Percentiles rank a stretch among this genome's conserved stretches.
These are phyloP conservation scores for Spatulosminthurus flaviceps DNA, from an alignment of 2,888 invertebrate genomes.

Conservation along the genomic window DNA sequence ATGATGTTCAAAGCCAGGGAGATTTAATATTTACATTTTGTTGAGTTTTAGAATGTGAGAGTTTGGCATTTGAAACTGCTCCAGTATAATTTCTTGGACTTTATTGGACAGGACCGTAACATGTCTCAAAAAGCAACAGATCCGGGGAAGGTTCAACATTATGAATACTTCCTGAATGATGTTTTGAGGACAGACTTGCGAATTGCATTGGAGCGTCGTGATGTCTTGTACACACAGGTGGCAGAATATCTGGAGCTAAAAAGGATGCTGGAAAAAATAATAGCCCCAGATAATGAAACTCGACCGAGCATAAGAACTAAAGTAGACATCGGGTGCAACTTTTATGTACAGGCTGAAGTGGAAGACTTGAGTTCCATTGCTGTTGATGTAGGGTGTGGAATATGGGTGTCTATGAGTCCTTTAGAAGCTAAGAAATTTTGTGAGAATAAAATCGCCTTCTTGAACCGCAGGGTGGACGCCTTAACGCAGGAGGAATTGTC, in stretches of 20 bases:
- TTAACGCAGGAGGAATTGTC: constrained; percentile 75
- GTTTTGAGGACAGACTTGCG: constrained; percentile 78
- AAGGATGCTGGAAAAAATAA: constrained; percentile 74
- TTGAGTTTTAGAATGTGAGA: too few species aligned
- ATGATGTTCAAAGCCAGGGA: too few species aligned
- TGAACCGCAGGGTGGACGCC: constrained; percentile 73
- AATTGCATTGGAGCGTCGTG: constrained; percentile 69
- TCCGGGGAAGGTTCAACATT: constrained; percentile 68
- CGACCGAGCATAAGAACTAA: constrained; percentile 65
- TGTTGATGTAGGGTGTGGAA: constrained; percentile 79
- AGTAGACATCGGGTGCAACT: constrained; percentile 84
- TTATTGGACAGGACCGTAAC: too few species aligned
- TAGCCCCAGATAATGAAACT: background rate
- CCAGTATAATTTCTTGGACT: too few species aligned
- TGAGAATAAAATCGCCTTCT: constrained; percentile 74
- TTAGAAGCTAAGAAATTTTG: constrained; percentile 78
- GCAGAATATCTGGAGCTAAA: constrained; percentile 79
- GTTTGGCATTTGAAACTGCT: too few species aligned
- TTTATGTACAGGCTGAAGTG: constrained; percentile 81
- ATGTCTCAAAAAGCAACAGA: too few species aligned
- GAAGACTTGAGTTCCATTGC: constrained; percentile 74
- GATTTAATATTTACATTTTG: too few species aligned
- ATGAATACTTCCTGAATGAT: constrained; percentile 82
- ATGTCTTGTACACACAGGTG: constrained; percentile 74
- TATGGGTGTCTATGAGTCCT: constrained; percentile 77